Percentiles rank a stretch among this genome's conserved stretches.
phyloP scores from a whole-genome alignment of 2,797 vertebrate genomes.

The Natrix natrix region DNA sequence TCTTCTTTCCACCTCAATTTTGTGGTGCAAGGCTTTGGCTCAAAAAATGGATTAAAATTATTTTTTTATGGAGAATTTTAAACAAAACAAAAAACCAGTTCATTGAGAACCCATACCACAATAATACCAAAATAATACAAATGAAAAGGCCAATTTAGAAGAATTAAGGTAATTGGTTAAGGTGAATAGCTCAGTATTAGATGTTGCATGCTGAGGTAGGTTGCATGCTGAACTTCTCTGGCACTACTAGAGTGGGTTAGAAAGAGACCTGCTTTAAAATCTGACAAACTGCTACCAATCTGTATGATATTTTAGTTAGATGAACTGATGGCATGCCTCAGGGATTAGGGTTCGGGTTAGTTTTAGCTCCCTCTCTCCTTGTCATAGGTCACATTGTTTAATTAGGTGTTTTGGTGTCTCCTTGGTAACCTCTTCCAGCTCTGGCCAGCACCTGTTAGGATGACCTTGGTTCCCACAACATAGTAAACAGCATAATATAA shows the following conservation, averaged over 20 bases:
- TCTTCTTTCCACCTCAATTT: neutral
- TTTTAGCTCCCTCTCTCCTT: neutral
- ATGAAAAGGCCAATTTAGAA: neutral
- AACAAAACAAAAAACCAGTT: neutral
- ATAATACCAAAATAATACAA: neutral
- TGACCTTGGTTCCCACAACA: too few relatives aligned
- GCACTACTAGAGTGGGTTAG: neutral
- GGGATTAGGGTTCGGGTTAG: neutral
- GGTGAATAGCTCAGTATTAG: neutral
- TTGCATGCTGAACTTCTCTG: neutral
- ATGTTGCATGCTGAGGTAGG: neutral
- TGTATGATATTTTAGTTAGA: neutral
- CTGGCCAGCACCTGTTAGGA: too few relatives aligned
- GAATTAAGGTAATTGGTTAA: neutral
- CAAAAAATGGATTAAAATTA: neutral
- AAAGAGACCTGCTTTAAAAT: neutral
- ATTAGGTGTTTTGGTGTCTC: too few relatives aligned
- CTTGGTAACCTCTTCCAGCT: too few relatives aligned
- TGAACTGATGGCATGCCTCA: neutral
- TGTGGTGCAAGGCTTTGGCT: neutral
- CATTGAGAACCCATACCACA: neutral
- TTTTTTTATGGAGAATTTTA: neutral
- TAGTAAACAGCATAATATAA: neutral
- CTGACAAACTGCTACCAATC: neutral
- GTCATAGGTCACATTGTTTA: neutral